phyloP scores from a whole-genome alignment of 1,140 invertebrate species.

The Acromyrmex charruanus region DNA sequence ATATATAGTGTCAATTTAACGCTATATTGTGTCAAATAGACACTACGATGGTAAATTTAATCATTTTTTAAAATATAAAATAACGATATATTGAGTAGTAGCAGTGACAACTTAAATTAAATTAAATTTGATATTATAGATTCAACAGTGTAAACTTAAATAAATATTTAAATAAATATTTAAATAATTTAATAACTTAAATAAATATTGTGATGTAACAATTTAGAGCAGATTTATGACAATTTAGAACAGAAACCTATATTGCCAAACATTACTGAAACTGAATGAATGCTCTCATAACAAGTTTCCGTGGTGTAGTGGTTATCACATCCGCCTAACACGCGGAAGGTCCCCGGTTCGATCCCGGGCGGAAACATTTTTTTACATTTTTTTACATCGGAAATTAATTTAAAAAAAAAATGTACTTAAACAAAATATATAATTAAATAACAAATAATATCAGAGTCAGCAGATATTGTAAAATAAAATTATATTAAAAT shows the following conservation, averaged over 20 bases:
- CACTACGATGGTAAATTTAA: no score
- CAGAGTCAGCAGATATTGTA: background rate
- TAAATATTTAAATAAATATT: background rate
- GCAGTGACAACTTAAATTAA: no score
- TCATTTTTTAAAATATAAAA: no score
- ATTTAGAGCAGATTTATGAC: background rate
- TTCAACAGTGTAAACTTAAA: no score
- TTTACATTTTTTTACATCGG: conserved; percentile 31
- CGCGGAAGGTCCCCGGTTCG: conserved; percentile 76
- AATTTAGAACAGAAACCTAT: background rate
- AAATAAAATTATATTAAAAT: background rate
- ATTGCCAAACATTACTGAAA: background rate
- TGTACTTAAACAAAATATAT: background rate
- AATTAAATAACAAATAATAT: background rate
- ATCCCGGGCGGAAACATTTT: conserved; percentile 75
- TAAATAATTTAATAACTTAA: background rate
- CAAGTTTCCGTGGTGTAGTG: conserved; percentile 76
- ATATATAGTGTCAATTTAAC: no score
- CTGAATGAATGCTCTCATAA: background rate
- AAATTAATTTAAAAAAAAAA: background rate
- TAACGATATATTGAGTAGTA: no score
- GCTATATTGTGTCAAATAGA: no score
- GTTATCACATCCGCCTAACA: conserved; percentile 70
- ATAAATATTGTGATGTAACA: background rate
- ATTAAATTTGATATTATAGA: no score